Base-by-base conservation (phyloP, 1,140 invertebrate species). In the Bombyx mandarina region DNA sequence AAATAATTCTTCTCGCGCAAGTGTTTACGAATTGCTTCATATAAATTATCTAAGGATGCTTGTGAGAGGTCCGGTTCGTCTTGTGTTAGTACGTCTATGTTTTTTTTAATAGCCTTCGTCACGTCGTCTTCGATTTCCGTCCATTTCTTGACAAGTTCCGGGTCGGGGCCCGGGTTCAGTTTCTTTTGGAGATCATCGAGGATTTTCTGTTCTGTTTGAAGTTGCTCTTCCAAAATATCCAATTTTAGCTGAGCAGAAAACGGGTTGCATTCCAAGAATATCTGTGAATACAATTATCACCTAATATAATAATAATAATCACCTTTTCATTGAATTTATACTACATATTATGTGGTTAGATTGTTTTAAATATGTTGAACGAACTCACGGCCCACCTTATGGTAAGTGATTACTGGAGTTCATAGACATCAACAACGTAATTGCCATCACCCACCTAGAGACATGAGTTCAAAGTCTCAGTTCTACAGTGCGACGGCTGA, bases 231-330 rank as follows among this genome's bases (percentile, higher is more conserved):
- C 1, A 93, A 74, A 66, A 91, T 77, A 53, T 89, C 80, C 35
- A 91, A 69, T 51, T 92, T 91, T 6, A 94, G 74, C 82, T 91
- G 79, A 0, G 89, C 89, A 12, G 86, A 83, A 64, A 93, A 96
- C 44, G 94, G 94, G 88, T 97, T 96, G 48, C 90, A 90, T 79
- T 95, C 92, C 6, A 97, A 82, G 65, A 96, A 90, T 18, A 91
- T 73, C 88, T 89, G 58, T 7, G 80, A 75, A 42, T 47, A n/a
- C 26, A 51, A 63, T n/a, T 5, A 35, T 35, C 26, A 35, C 26
- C 4, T 35, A 0, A 35, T 35, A 35, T 35, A 2, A 35, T 35
- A 5, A 35, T 5, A 35, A 35, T 35, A 35, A 35, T 35, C 26
- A 35, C 26, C 26, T 35, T 35, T 35, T 35, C 0, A 35, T 35